Conservation (phyloP, 2,113 vertebrate genomes). For the Mustela lutreola region DNA sequence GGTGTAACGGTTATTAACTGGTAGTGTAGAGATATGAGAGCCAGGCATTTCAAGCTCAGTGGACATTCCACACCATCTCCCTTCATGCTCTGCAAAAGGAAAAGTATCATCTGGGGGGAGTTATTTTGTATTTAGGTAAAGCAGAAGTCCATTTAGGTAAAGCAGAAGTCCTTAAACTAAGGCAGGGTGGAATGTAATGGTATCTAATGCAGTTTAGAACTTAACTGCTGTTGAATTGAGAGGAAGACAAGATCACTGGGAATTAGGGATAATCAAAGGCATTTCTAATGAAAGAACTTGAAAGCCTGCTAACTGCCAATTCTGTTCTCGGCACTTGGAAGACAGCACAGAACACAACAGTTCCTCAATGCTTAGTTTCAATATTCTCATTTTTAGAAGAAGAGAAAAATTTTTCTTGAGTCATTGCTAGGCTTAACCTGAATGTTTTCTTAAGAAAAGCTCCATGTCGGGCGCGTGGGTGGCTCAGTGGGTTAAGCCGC, state of each 20-base stretch:
- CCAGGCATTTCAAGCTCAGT: not conserved
- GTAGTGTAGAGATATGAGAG: not conserved
- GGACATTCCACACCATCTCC: not conserved
- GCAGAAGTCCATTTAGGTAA: not conserved
- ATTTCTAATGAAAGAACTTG: conserved; percentile 3
- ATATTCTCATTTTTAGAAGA: conserved; percentile 2
- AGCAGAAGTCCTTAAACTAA: not conserved
- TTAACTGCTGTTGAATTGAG: not conserved
- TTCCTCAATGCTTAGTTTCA: not conserved
- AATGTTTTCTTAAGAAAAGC: not conserved
- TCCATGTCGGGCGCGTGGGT: not conserved
- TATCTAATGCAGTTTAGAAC: not conserved
- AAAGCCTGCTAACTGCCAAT: not conserved
- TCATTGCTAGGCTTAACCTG: not conserved
- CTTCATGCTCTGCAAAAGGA: not conserved
- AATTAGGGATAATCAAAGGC: not conserved
- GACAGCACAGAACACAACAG: not conserved
- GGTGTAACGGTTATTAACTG: not conserved
- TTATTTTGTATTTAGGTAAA: not conserved
- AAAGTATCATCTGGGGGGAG: not conserved
- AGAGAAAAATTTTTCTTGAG: not conserved
- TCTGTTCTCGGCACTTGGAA: not conserved
- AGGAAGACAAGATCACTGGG: not conserved
- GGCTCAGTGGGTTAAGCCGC: too few relatives aligned
- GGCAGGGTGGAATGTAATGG: not conserved